phyloP scores from a whole-genome alignment of 2,888 invertebrate genomes.

The Lomographa bimaculata region DNA sequence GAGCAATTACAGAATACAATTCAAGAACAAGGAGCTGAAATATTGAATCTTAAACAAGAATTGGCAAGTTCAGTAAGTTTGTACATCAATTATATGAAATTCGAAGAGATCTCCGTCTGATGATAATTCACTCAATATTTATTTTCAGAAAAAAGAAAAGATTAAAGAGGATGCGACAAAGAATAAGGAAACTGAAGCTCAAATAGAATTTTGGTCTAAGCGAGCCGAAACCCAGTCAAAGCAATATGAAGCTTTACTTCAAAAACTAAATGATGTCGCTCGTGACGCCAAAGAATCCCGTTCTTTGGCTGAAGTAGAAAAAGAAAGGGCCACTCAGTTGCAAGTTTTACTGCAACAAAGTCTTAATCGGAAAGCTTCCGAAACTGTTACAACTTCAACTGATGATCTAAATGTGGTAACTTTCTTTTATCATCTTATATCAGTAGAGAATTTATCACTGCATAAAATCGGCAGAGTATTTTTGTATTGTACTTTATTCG shows the following conservation, averaged over 20 bases:
- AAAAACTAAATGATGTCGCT: conserved; percentile 64
- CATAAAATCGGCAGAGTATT: no score
- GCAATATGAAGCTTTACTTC: conserved; percentile 64
- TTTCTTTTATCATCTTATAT: no score
- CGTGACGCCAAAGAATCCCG: conserved; percentile 63
- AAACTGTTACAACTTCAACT: conserved; percentile 32
- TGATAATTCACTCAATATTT: no score
- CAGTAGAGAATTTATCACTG: no score
- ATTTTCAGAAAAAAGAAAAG: conserved; percentile 51
- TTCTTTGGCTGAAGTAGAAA: conserved; percentile 58
- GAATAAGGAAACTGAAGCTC: conserved; percentile 58
- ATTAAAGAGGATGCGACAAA: conserved; percentile 51
- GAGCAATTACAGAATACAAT: conserved; percentile 69
- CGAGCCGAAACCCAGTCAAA: conserved; percentile 64
- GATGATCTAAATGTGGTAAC: conserved; percentile 28
- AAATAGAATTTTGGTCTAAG: conserved; percentile 61
- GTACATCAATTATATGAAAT: no score
- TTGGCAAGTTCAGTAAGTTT: conserved; percentile 66
- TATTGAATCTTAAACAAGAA: conserved; percentile 72
- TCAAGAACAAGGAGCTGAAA: conserved; percentile 79
- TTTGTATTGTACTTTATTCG: no score
- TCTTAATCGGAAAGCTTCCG: conserved; percentile 34
- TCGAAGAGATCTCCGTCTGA: no score
- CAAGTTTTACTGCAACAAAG: conserved; percentile 56
- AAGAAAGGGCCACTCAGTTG: conserved; percentile 52